Evolutionary conservation across 2,888 invertebrate genomes (phyloP).

Genomic region (Oscheius sp.): DNA sequence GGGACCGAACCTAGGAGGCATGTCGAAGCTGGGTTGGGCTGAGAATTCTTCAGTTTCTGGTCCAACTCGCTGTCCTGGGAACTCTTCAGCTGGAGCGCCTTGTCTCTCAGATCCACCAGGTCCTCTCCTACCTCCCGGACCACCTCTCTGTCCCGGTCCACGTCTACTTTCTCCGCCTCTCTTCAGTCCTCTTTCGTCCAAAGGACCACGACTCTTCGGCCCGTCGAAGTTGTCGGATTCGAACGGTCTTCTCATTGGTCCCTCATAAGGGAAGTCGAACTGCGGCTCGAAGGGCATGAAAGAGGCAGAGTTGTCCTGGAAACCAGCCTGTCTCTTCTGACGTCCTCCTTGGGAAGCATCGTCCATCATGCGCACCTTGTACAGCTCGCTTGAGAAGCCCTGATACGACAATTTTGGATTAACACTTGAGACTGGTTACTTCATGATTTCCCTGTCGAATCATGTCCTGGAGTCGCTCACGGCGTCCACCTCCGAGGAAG

Average conservation of each 20-base stretch:
- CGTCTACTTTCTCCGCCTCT: neutral
- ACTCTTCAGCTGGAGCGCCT: neutral
- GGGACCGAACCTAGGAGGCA: too few relatives aligned
- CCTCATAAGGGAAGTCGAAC: conserved; percentile 25
- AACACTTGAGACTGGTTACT: neutral
- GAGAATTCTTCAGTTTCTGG: too few relatives aligned
- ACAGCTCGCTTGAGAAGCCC: conserved; percentile 31
- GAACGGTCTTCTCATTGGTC: neutral
- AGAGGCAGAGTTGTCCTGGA: neutral
- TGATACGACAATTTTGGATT: neutral
- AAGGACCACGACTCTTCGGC: neutral
- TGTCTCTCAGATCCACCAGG: conserved; percentile 16
- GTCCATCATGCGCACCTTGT: conserved; percentile 27
- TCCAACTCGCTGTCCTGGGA: too few relatives aligned
- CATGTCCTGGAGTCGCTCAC: conserved; percentile 22
- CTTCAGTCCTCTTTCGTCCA: neutral
- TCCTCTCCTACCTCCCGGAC: neutral
- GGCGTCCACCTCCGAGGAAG: conserved; percentile 26
- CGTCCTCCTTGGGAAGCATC: conserved; percentile 19
- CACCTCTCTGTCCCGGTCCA: conserved; percentile 4
- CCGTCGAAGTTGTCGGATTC: neutral
- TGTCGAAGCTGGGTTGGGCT: too few relatives aligned
- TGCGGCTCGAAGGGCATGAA: conserved; percentile 24
- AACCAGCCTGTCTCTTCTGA: conserved; percentile 27
- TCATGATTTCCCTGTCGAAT: conserved; percentile 32